phyloP scores from a whole-genome alignment of 2,113 vertebrate species.

The Etia nguti region DNA sequence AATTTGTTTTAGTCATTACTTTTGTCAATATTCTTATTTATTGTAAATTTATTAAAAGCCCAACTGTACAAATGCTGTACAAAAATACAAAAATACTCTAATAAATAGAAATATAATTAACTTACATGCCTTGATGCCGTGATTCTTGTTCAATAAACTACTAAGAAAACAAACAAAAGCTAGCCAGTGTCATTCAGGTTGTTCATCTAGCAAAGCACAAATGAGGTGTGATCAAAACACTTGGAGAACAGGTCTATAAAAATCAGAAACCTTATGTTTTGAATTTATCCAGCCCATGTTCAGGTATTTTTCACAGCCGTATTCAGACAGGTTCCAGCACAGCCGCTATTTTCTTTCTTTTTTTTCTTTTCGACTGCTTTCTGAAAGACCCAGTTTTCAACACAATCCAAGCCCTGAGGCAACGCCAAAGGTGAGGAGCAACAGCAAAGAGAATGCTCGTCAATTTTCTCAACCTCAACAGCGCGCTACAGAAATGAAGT shows the following conservation, averaged over 20 bases:
- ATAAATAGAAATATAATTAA: neutral
- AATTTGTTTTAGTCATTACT: neutral
- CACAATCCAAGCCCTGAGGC: neutral
- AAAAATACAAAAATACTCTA: neutral
- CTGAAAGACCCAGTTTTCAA: neutral
- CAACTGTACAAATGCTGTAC: neutral
- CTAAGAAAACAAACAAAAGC: neutral
- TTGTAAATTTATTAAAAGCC: neutral
- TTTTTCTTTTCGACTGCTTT: neutral
- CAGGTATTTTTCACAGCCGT: neutral
- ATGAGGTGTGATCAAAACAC: neutral
- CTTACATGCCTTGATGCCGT: neutral
- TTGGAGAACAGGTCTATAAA: neutral
- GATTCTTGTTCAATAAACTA: neutral
- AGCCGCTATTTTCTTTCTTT: rapidly evolving
- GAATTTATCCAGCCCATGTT: neutral
- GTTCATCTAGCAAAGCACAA: neutral
- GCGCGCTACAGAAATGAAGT: neutral
- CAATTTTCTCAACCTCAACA: neutral
- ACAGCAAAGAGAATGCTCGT: neutral
- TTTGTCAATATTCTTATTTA: neutral
- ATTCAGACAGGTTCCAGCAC: neutral
- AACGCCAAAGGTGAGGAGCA: neutral
- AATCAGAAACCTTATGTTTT: neutral
- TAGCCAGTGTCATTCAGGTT: neutral